Base-by-base conservation (phyloP, 2,797 vertebrate species). In the Chanos chanos region DNA sequence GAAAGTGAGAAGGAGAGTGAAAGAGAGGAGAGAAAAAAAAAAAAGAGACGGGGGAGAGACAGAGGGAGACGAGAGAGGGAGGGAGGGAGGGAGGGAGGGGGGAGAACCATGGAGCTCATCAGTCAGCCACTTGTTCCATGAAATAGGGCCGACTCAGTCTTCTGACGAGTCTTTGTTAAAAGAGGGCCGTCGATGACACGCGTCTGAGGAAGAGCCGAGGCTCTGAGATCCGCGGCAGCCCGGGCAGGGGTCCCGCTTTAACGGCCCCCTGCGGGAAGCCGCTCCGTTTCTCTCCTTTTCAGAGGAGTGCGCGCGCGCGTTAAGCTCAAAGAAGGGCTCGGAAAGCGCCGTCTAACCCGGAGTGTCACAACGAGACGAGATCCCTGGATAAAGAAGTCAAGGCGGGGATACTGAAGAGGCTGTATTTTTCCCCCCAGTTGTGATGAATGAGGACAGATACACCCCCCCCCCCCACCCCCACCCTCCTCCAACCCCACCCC, bases 51-150 rank as follows among this genome's bases (percentile, higher is more conserved):
- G 19, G 28, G 27, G 28, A 27, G 34, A 9, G 28, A 19, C 19
- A 2, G 37, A 16, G 37, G 3, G 30, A 4, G 28, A 25, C 13
- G 7, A 28, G n/a, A 7, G 10, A 13, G 3, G n/a, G n/a, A 40
- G 18, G n/a, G 51, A 5, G 19, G 21, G 19, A 37, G 21, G 7
- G 19, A 31, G 30, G 33, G 12, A 50, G 1, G 5, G 53, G 34
- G 12, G 21, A 3, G 37, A n/a, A n/a, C n/a, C 60, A 43, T 64
- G 25, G 40, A 24, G 24, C 63, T 74, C 67, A 64, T 70, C 61
- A 67, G 44, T 66, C 63, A 44, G 64, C 61, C 67, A 67, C 67
- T 67, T 74, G 67, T 70, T 70, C 67, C 67, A 64, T 61, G 63
- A 73, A 66, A 66, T 63, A 54, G 33, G 66, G 66, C 66, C 64